Base-by-base conservation (phyloP, 1,140 invertebrate genomes). In the Streblospio benedicti region DNA sequence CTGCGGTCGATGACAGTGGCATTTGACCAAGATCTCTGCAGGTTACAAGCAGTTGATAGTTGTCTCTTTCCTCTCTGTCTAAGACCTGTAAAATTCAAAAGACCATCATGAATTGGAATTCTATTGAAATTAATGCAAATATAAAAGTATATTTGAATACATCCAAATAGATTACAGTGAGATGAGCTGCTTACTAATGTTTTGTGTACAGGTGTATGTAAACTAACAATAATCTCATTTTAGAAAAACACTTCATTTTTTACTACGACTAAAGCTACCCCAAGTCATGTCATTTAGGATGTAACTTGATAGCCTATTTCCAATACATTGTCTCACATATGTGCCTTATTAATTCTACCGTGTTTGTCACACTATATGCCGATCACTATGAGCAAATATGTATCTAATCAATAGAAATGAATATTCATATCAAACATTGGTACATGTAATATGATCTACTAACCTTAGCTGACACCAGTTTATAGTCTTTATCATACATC, bases 31-130 rank as follows among this genome's bases (percentile, higher is more conserved):
- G 88, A 4, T 84, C 82, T 71, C 91, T 89, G 4, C 79, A 81
- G 0, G 88, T 90, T 25, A 96, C 81, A 20, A 85, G 85, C n/a
- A 96, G 68, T 59, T 85, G 85, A 70, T 93, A 94, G 35, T 77
- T 76, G 0, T 85, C 71, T 6, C 86, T 75, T 3, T 82, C 85
- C 80, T 96, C 93, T 59, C 91, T 80, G 71, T 97, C 92, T 23
- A 96, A 76, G 12, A 80, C 69, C n/a, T n/a, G n/a, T n/a, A n/a
- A n/a, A n/a, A n/a, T n/a, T n/a, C n/a, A n/a, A 16, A 83, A 78
- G 16, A 85, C 83, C 55, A 31, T 44, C 41, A 38, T 32, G 55
- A 57, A 20, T 43, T 57, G 55, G 25, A 38, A 57, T 2, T 23
- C 27, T 30, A 27, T 41, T 12, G 18, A 41, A 41, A 12, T 41